phyloP scores from a whole-genome alignment of 2,113 vertebrate species.

The Mugil cephalus region DNA sequence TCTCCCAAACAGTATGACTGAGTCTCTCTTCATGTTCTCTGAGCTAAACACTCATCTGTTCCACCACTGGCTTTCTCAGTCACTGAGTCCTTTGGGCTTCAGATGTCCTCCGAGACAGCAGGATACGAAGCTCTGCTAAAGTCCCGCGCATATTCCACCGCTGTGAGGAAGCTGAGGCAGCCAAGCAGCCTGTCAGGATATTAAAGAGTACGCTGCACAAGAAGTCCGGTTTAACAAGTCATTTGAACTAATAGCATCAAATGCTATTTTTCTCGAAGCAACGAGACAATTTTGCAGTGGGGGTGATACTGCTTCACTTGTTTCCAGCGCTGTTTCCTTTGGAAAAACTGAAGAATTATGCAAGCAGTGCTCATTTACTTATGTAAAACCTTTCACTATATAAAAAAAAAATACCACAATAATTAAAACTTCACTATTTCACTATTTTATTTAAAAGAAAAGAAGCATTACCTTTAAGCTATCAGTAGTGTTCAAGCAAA shows the following conservation, averaged over 20 bases:
- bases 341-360: no score
- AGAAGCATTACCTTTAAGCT: no score
- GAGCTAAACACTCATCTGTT: slow-evolving; percentile 62
- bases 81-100: slow-evolving; percentile 48
- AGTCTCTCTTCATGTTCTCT: slow-evolving; percentile 31
- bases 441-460: no score
- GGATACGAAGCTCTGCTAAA: slow-evolving; percentile 56
- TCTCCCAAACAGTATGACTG: slow-evolving; percentile 28
- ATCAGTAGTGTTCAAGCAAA: no score
- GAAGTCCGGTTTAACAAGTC: slow-evolving; percentile 20
- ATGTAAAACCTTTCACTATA: no score
- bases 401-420: no score
- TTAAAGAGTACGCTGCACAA: slow-evolving; percentile 22
- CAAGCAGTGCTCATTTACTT: no score
- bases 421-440: no score
- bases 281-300: no score
- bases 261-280: no score
- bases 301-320: neutral
- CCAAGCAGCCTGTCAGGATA: slow-evolving; percentile 31
- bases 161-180: slow-evolving; percentile 33
- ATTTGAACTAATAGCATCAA: neutral
- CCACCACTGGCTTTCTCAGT: slow-evolving; percentile 56
- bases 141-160: slow-evolving; percentile 34
- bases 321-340: no score
- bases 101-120: slow-evolving; percentile 50